Percentiles rank a stretch among this genome's conserved stretches.
phyloP scores from a whole-genome alignment of 2,797 vertebrate genomes.

The Eptatretus atami region DNA sequence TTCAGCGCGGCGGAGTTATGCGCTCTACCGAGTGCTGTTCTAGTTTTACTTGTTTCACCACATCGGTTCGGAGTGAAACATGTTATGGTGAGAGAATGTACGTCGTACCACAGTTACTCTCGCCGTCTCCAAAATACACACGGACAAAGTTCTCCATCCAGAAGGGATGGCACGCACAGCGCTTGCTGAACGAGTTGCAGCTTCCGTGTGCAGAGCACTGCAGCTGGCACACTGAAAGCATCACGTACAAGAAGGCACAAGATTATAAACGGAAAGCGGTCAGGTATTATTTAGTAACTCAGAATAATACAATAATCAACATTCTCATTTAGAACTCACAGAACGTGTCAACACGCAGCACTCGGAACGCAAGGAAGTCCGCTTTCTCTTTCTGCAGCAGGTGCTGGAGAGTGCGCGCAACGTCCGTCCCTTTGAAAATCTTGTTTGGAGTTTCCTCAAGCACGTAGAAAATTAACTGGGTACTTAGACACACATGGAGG shows the following conservation, averaged over 20 bases:
- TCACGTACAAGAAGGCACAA: too few species aligned
- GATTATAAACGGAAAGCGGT: too few species aligned
- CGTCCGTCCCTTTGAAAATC: slow-evolving; percentile 42
- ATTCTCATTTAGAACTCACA: slow-evolving; percentile 26
- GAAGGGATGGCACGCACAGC: slow-evolving; percentile 68
- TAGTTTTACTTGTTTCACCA: too few species aligned
- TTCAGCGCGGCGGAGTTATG: too few species aligned
- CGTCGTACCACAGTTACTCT: slow-evolving; percentile 68
- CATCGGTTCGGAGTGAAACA: too few species aligned
- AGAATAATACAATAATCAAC: too few species aligned
- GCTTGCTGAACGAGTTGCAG: slow-evolving; percentile 60
- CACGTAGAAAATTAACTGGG: slow-evolving; percentile 73
- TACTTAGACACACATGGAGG: slow-evolving; percentile 20
- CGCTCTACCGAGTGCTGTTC: too few species aligned
- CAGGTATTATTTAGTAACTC: too few species aligned
- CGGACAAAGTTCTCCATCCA: slow-evolving; percentile 97
- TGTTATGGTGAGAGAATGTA: too few species aligned
- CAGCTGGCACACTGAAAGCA: slow-evolving; percentile 47
- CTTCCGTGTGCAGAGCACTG: slow-evolving; percentile 78
- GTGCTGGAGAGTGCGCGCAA: slow-evolving; percentile 40
- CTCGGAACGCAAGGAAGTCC: slow-evolving; percentile 64
- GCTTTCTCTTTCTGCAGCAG: slow-evolving; percentile 65
- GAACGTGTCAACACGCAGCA: slow-evolving; percentile 49
- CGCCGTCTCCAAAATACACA: slow-evolving; percentile 42
- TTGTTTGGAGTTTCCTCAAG: slow-evolving; percentile 50